phyloP scores from a whole-genome alignment of 2,113 vertebrate genomes.

The Otocyon megalotis region DNA sequence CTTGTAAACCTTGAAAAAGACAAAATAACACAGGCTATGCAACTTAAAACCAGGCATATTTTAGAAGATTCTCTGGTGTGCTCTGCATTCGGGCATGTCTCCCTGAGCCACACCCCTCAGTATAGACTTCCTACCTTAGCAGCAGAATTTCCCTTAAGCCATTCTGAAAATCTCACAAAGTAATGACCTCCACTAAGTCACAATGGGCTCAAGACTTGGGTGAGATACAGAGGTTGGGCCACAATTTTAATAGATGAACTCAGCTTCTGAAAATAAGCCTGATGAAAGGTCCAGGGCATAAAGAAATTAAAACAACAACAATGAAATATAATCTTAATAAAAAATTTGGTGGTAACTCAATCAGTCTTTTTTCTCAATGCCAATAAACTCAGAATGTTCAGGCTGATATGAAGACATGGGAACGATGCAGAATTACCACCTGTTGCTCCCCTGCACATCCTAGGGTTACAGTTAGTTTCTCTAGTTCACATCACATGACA shows the following conservation, averaged over 20 bases:
- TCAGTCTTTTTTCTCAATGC: conserved; percentile 79
- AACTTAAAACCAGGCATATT: not conserved
- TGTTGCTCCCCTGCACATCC: conserved; percentile 84
- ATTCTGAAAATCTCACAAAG: not conserved
- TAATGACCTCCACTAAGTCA: not conserved
- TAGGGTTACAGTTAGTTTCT: conserved; percentile 84
- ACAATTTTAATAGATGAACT: conserved; percentile 36
- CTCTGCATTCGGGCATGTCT: not conserved
- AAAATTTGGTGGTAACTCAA: conserved; percentile 52
- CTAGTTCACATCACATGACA: conserved; percentile 79
- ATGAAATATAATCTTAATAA: conserved; percentile 29
- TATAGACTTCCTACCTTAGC: not conserved
- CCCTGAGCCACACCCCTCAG: not conserved
- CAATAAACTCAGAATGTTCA: conserved; percentile 76
- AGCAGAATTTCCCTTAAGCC: not conserved
- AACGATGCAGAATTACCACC: conserved; percentile 85
- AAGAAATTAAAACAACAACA: conserved; percentile 8
- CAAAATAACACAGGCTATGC: not conserved
- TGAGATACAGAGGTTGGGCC: not conserved
- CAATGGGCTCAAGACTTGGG: not conserved
- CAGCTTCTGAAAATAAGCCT: conserved; percentile 42
- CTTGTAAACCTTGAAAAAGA: not conserved
- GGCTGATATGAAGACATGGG: conserved; percentile 84
- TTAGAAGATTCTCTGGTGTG: not conserved
- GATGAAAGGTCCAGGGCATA: not conserved